Conservation (phyloP, 2,113 vertebrate genomes). For the Lophochroa leadbeateri region DNA sequence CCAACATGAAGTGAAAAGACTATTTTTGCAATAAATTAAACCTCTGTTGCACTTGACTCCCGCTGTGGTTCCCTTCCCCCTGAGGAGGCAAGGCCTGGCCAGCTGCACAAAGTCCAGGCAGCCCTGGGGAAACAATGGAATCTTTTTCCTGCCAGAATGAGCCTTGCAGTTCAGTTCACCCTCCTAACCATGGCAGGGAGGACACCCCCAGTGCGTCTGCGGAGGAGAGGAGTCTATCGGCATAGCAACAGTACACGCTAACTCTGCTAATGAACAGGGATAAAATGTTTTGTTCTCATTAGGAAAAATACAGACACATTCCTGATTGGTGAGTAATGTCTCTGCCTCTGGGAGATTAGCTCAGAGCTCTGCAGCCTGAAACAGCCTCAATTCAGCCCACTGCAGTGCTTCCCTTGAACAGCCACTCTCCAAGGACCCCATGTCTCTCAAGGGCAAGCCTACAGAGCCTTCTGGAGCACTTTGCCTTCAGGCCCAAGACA, state of each 20-base stretch:
- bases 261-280: slow-evolving; percentile 70
- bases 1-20: slow-evolving; percentile 50
- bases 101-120: slow-evolving; percentile 53
- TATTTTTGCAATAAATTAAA: slow-evolving; percentile 51
- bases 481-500: slow-evolving; percentile 23
- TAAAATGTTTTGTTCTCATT: slow-evolving; percentile 77
- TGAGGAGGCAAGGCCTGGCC: slow-evolving; percentile 30
- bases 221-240: slow-evolving; percentile 67
- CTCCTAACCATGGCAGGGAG: slow-evolving; percentile 46
- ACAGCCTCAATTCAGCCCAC: slow-evolving; percentile 52
- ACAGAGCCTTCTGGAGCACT: background rate
- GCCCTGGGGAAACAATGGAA: slow-evolving; percentile 50
- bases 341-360: slow-evolving; percentile 69
- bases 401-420: slow-evolving; percentile 39
- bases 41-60: slow-evolving; percentile 55
- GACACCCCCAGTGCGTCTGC: slow-evolving; percentile 51
- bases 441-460: background rate
- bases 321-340: slow-evolving; percentile 76
- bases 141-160: slow-evolving; percentile 52
- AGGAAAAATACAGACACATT: slow-evolving; percentile 75
- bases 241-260: slow-evolving; percentile 67
- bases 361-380: slow-evolving; percentile 61
- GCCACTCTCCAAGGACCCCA: background rate
- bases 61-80: slow-evolving; percentile 22
- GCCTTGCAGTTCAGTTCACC: slow-evolving; percentile 49